phyloP scores from a whole-genome alignment of 64 coral and sea anemone genomes.

The Acropora yongei region DNA sequence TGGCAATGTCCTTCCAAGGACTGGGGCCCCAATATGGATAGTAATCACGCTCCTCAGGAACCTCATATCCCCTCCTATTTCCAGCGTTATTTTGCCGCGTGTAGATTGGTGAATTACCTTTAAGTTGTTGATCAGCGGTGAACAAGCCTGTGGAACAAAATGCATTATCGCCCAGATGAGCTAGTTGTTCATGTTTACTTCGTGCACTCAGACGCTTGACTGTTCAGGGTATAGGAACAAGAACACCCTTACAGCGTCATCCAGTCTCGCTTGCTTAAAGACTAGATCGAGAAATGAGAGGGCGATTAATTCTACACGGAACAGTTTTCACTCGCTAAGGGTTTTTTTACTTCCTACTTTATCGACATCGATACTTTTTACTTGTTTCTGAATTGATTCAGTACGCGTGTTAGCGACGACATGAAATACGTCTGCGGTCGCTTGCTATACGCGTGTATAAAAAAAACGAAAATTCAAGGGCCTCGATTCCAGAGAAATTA shows the following conservation, averaged over 20 bases:
- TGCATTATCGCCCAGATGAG: background rate
- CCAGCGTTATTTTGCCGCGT: constrained; percentile 67
- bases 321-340: background rate
- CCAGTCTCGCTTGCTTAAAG: background rate
- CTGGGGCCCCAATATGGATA: no score
- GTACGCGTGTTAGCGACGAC: no score
- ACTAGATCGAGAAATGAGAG: no score
- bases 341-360: constrained; percentile 13
- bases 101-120: constrained; percentile 61
- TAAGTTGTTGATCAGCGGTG: constrained; percentile 49
- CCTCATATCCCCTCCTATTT: constrained; percentile 66
- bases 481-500: no score
- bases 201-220: constrained; percentile 7
- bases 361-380: background rate
- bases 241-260: background rate
- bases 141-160: constrained; percentile 27
- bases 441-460: no score
- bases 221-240: background rate
- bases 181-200: constrained; percentile 10
- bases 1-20: no score
- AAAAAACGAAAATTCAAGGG: no score
- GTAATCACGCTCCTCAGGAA: constrained; percentile 57
- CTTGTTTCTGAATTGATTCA: no score
- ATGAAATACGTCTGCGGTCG: no score
- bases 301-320: no score